These are phyloP conservation scores for Hyphantria cunea DNA, from an alignment of 1,140 invertebrate genomes.

Conservation along the genomic window DNA sequence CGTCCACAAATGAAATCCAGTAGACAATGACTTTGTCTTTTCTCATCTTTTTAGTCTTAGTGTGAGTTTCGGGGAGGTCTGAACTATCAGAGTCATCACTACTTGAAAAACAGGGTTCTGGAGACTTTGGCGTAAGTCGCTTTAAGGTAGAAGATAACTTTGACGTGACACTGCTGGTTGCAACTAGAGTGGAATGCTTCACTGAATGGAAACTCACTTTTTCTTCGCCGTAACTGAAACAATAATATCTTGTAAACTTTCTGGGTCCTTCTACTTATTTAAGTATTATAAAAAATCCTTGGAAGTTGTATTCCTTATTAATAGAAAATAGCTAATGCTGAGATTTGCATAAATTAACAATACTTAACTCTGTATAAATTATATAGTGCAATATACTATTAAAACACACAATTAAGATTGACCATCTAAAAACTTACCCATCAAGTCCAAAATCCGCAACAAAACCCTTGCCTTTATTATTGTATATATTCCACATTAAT, in stretches of 20 bases:
- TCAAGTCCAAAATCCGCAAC: slow-evolving; percentile 86
- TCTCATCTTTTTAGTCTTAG: slow-evolving; percentile 71
- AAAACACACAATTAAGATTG: too few relatives aligned
- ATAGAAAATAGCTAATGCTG: too few relatives aligned
- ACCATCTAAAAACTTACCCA: slow-evolving; percentile 76
- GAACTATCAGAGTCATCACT: slow-evolving; percentile 81
- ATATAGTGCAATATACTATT: too few relatives aligned
- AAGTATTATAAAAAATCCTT: too few relatives aligned
- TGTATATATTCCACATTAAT: slow-evolving; percentile 92
- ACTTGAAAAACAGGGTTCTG: slow-evolving; percentile 76
- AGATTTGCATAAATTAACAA: too few relatives aligned
- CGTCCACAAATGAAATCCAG: slow-evolving; percentile 91
- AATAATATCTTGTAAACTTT: too few relatives aligned
- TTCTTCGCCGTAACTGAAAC: slow-evolving; percentile 86
- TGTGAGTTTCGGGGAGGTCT: slow-evolving; percentile 66
- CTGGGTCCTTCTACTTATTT: too few relatives aligned
- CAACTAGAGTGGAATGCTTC: slow-evolving; percentile 73
- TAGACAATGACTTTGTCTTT: slow-evolving; percentile 87
- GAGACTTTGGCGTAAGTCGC: slow-evolving; percentile 71
- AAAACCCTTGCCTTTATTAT: slow-evolving; percentile 89
- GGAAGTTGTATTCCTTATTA: too few relatives aligned
- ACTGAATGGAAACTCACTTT: slow-evolving; percentile 86
- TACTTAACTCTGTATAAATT: too few relatives aligned
- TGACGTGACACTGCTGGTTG: slow-evolving; percentile 75
- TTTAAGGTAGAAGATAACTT: slow-evolving; percentile 78